Evolutionary conservation across 23 tunicate species (phyloP), one percentile per base, ranked within the genome.

Genomic region (Halocynthia roretzi): DNA sequence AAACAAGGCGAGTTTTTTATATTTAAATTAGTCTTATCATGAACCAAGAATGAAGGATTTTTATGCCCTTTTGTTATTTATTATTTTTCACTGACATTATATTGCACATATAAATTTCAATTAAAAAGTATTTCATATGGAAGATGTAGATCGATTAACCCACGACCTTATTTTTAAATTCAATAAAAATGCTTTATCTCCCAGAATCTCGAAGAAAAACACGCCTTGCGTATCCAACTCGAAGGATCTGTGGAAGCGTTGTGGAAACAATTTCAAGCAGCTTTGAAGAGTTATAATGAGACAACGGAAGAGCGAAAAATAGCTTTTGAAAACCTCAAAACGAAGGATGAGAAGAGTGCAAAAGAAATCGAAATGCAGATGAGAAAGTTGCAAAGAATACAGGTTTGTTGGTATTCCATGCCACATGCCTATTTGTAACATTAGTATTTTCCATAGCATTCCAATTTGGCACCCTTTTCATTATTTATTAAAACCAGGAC

Each of bases 151-250:
- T 31, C 44, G 44, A 31, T 31, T 1, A 31, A 1, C 44, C 44
- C 44, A 0, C 44, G 44, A 31, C 44, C 44, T 31, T 4, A 31
- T 31, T 31, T 31, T 0, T 2, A 31, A 31, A 31, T 1, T 31
- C 4, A 31, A 31, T 15, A 60, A 60, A 60, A 17, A 15, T 15
- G 18, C n/a, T 17, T 19, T 44, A 10, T 70, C 52, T 52, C 60
- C 23, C 70, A 86, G 87, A 94, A 88, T 62, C 82, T 87, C 22
- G 99, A 94, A 81, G 99, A 94, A 56, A 94, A 94, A 71, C 99
- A 94, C 76, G 99, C 99, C 49, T 88, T 94, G n/a, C 86, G 99
- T 19, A 94, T 94, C 53, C 94, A 88, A 71, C 83, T 94, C 8
- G 99, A 94, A 72, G 93, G 89, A 15, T 69, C 95, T 18, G 99